Evolutionary conservation across 1,140 invertebrate genomes (phyloP).

Genomic region (Pseudobourletiella spinata): DNA sequence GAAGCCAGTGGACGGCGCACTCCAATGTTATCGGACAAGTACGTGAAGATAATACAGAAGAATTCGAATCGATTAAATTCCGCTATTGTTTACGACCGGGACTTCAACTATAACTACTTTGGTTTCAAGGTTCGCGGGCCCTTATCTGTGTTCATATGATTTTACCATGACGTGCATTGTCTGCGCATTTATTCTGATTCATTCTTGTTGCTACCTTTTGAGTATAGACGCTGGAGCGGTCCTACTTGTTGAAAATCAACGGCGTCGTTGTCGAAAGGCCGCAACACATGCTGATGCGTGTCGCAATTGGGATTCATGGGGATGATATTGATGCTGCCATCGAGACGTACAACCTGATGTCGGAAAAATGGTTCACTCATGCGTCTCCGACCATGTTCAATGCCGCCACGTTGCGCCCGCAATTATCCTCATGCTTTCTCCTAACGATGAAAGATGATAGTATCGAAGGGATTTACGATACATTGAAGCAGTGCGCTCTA

Average conservation of each 20-base stretch:
- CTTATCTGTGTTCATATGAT: conserved; percentile 1
- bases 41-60: conserved; percentile 74
- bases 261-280: conserved; percentile 91
- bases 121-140: conserved; percentile 78
- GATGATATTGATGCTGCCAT: conserved; percentile 88
- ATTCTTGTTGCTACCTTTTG: background rate
- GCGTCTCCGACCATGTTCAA: conserved; percentile 95
- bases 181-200: conserved; percentile 7
- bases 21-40: conserved; percentile 78
- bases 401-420: conserved; percentile 81
- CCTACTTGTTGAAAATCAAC: conserved; percentile 89
- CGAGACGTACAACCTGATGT: conserved; percentile 93
- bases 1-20: conserved; percentile 56
- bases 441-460: conserved; percentile 92
- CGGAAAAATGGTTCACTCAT: conserved; percentile 95
- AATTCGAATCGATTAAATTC: conserved; percentile 85
- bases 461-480: conserved; percentile 97
- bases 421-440: conserved; percentile 86
- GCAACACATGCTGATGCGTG: conserved; percentile 98
- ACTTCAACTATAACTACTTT: conserved; percentile 97
- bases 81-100: conserved; percentile 94
- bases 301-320: conserved; percentile 91
- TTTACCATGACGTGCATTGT: too few species aligned
- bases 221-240: conserved; percentile 80
- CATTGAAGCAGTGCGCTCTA: conserved; percentile 85